Base-by-base conservation (phyloP, 2,797 vertebrate species). In the Channallabes apus region DNA sequence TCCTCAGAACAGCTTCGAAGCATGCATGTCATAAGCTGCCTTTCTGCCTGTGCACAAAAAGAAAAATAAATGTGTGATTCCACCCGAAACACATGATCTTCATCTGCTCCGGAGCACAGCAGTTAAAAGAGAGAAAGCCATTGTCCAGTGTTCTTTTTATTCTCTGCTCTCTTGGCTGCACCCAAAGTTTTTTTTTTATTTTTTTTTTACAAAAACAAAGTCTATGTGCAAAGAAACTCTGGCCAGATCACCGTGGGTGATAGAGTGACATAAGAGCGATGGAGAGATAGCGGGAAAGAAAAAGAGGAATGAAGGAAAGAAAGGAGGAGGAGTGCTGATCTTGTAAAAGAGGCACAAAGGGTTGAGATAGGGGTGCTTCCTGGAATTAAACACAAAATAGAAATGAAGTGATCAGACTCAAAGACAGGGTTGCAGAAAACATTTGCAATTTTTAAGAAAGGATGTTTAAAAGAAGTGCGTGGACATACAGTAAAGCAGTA, bases 81-180 rank as follows among this genome's bases (percentile, higher is more conserved):
- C 90, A 65, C 54, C 85, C 84, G 80, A 87, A 88, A 90, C 92
- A 91, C 92, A 93, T 92, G 91, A 92, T 93, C 90, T 92, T 91
- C 90, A 87, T 91, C 87, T 87, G 91, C 20, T 59, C 75, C 75
- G 38, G 82, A 86, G 88, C 83, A 89, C 87, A 77, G 86, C 76
- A 72, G 85, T 90, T 90, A 76, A 81, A 79, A 88, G 81, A 85
- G 85, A 86, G 84, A 86, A 72, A 64, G 91, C 89, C 89, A 85
- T 91, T 87, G 85, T 88, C 88, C 88, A 88, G 83, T 90, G 90
- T 90, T 89, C 84, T 77, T 61, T 88, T 77, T 88, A 46, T 72
- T 84, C 71, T 84, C 71, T 83, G 84, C 59, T 91, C 88, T 87
- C 88, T 73, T 94, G 91, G 92, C 91, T 89, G 87, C 90, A 88